phyloP scores from a whole-genome alignment of 2,797 vertebrate species.

The Selene dorsalis region DNA sequence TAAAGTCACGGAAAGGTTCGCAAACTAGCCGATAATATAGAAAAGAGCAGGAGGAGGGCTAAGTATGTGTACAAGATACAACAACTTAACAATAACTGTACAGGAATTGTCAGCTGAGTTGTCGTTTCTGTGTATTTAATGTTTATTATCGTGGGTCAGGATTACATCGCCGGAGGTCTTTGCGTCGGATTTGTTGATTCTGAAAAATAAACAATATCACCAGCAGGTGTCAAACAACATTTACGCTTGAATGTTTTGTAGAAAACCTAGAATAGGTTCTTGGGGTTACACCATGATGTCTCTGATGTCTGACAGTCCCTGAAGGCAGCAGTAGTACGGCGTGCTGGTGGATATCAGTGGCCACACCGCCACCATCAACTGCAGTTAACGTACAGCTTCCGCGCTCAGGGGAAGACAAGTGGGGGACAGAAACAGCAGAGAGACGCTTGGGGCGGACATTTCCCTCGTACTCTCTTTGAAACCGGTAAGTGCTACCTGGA shows the following conservation, averaged over 20 bases:
- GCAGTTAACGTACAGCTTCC: slow-evolving; percentile 15
- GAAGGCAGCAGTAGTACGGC: slow-evolving; percentile 42
- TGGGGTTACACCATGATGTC: fast-evolving
- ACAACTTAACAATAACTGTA: too few species aligned
- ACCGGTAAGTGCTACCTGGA: slow-evolving; percentile 37
- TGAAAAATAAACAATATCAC: not conserved
- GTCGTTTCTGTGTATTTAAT: too few species aligned
- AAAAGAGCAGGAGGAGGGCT: not conserved
- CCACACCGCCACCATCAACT: slow-evolving; percentile 43
- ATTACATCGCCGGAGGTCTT: not conserved
- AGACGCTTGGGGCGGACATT: not conserved
- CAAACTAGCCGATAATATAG: not conserved
- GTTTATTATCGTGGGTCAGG: too few species aligned
- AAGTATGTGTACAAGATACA: too few species aligned
- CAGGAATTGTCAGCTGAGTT: too few species aligned
- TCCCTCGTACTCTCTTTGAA: not conserved
- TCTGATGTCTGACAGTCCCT: not conserved
- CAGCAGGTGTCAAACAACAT: not conserved
- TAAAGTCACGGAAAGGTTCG: not conserved
- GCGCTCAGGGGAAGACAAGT: slow-evolving; percentile 1
- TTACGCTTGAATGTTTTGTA: not conserved
- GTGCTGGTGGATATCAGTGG: slow-evolving; percentile 24
- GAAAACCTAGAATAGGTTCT: not conserved
- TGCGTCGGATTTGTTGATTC: not conserved
- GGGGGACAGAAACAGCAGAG: not conserved